A percentile compares a stretch with the other conserved stretches of the same genome.
phyloP scores from a whole-genome alignment of 2,113 vertebrate genomes.

The Tragelaphus scriptus region DNA sequence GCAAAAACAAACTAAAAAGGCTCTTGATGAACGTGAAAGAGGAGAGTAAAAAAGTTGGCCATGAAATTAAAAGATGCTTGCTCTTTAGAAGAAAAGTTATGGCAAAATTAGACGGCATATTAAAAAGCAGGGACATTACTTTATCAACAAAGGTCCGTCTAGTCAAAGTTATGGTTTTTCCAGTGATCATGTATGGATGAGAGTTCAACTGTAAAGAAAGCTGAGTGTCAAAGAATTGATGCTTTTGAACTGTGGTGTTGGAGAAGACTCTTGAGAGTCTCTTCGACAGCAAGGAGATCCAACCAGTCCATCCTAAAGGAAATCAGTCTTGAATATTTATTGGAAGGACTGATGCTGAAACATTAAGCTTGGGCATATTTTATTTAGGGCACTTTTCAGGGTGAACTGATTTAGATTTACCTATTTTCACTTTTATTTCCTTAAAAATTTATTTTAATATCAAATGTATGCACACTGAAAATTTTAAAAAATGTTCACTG shows the following conservation, averaged over 20 bases:
- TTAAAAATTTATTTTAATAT: not conserved
- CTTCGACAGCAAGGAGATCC: not conserved
- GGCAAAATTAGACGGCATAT: not conserved
- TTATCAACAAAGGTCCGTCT: accelerated
- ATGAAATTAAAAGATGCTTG: not conserved
- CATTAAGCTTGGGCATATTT: not conserved
- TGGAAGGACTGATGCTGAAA: not conserved
- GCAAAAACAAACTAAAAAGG: accelerated
- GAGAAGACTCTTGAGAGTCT: not conserved
- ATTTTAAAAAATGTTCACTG: not conserved
- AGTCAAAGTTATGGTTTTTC: not conserved
- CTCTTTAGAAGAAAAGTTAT: not conserved
- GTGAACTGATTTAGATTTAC: not conserved
- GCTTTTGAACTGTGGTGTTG: not conserved
- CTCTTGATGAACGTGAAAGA: not conserved
- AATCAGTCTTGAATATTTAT: not conserved
- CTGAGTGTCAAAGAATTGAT: not conserved
- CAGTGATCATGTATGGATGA: not conserved
- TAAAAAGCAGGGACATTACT: not conserved
- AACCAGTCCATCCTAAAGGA: not conserved
- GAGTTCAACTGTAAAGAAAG: not conserved
- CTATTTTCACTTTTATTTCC: not conserved
- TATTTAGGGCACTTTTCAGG: not conserved
- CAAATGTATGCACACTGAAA: not conserved
- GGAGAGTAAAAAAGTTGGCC: not conserved